Conservation (phyloP, 1,140 invertebrate species). For the Neodiprion virginianus region DNA sequence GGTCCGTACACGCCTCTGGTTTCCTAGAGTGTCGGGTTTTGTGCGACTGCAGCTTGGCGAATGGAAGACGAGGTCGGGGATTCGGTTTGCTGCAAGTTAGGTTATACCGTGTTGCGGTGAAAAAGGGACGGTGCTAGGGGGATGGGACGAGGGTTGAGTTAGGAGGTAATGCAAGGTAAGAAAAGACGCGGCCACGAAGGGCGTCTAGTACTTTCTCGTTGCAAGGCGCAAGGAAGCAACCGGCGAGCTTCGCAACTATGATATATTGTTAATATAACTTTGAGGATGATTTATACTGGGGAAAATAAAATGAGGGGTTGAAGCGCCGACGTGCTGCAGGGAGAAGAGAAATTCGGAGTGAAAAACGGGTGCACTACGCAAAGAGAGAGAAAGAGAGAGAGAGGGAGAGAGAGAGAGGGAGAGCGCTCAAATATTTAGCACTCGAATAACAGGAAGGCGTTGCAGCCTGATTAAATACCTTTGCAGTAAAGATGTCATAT, state of each 20-base stretch:
- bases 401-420: background rate
- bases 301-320: background rate
- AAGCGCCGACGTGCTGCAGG: background rate
- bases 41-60: no score
- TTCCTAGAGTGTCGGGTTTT: no score
- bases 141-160: background rate
- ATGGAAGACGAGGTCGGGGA: no score
- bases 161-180: background rate
- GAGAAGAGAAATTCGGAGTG: background rate
- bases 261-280: slow-evolving; percentile 48
- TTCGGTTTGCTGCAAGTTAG: no score
- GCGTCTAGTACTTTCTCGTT: background rate
- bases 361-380: background rate
- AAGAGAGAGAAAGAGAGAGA: no score
- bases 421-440: background rate
- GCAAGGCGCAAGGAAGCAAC: slow-evolving; percentile 17
- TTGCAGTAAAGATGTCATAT: background rate
- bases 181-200: slow-evolving; percentile 4
- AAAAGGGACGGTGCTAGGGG: no score
- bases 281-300: slow-evolving; percentile 39
- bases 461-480: slow-evolving; percentile 3
- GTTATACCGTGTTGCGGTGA: no score
- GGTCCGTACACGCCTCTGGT: background rate
- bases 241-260: slow-evolving; percentile 24
- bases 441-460: background rate